Evolutionary conservation across 2,888 invertebrate species (phyloP), one percentile per base, ranked within the genome.

Genomic region (Drosophila hamatofila): DNA sequence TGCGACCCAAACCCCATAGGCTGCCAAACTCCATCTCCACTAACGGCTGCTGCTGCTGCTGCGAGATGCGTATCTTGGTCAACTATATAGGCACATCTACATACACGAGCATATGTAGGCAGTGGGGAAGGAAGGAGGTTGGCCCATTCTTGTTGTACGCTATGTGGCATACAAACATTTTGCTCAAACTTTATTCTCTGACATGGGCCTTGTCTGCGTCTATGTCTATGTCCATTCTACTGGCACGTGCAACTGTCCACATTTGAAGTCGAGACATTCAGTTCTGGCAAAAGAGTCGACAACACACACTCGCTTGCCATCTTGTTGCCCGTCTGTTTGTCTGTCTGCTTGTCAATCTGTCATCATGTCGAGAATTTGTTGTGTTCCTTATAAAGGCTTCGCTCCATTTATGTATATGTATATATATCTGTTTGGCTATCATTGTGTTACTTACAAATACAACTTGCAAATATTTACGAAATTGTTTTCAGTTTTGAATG

Each of bases 51-150:
- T 16, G 21, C 30, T 49, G 23, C 39, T 37, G 27, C 12, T 33
- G 42, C 58, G 74, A 84, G 81, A 81, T 88, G 83, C 83, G 77
- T 85, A 85, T 85, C 85, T 82, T 79, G 58, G 49, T 68, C 72
- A 74, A 78, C 80, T 74, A 72, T 71, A 75, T 68, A 74, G 71
- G 69, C 69, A 74, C 71, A 79, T 63, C 77, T 54, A 64, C 76
- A 69, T 75, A 54, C 18, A 33, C 35, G 39, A 67, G 18, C 59
- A 65, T 64, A 52, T 61, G 51, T 61, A 46, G 39, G 44, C 51
- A 62, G 48, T 25, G 41, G 33, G 33, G 11, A 5, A 3, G 30
- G 21, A n/a, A 1, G 23, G 9, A 12, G 7, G 25, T 16, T 12
- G 37, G n/a, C 11, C 41, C 44, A 25, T 46, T 58, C 42, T 48